Evolutionary conservation across 2,113 vertebrate genomes (phyloP), one percentile per base, ranked within the genome.

Genomic region (Trichomycterus rosablanca): DNA sequence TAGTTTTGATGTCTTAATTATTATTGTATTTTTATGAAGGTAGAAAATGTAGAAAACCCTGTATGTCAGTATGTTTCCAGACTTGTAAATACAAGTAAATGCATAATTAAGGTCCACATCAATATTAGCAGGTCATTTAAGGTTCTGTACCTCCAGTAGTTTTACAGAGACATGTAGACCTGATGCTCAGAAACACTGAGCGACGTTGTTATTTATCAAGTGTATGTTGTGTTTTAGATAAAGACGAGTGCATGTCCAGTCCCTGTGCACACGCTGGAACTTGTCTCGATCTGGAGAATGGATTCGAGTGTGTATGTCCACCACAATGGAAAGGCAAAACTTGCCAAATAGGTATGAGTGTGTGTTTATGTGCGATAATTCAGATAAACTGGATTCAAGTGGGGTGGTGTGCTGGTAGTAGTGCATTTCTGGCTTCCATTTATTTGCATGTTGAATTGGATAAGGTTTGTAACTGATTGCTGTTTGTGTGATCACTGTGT

Each of bases 291-390:
- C 76, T 83, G 73, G 80, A 93, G 74, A 92, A 94, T 26, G 73
- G 89, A 19, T 98, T 96, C 0, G 92, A 95, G 70, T 97, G 95
- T 59, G 77, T 97, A 74, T 98, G 95, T 67, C 89, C 88, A 2
- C 85, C 88, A 0, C 91, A 93, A 78, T 98, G 94, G 94, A 90
- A 85, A 28, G 94, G 95, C 59, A 88, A 88, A 75, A 97, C 92
- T 7, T 98, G 95, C 82, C 91, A 93, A 74, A 90, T 95, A 72
- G 94, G 95, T 98, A 81, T 79, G 83, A 24, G n/a, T 5, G 43
- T 59, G 18, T 24, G 16, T 52, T 32, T 8, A 28, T 23, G 2
- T 42, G 8, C 32, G 10, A n/a, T n/a, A n/a, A n/a, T 44, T 19
- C 7, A 15, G 2, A 34, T 12, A 6, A 1, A 22, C 10, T 54